These are phyloP conservation scores for Hydrophis major DNA, from an alignment of 2,797 vertebrate species.

Conservation along the genomic window DNA sequence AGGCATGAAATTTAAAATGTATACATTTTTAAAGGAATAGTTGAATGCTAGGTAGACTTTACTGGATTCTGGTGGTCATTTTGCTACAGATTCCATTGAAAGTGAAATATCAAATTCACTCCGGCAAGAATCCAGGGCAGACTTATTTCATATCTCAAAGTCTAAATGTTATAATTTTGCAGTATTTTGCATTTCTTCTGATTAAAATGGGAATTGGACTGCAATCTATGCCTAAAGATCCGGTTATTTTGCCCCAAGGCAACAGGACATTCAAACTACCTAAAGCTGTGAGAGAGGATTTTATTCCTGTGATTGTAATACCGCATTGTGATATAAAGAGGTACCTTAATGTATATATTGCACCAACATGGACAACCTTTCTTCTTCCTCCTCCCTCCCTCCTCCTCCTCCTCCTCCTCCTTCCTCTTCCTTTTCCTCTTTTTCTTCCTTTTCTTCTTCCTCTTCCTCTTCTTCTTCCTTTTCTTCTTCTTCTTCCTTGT, in stretches of 20 bases:
- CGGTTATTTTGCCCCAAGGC: not conserved
- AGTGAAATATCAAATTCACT: not conserved
- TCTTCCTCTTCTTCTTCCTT: too few relatives aligned
- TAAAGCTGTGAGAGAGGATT: not conserved
- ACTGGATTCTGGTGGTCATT: not conserved
- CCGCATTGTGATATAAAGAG: not conserved
- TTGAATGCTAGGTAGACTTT: not conserved
- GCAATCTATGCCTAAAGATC: not conserved
- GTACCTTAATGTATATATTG: not conserved
- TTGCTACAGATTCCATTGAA: not conserved
- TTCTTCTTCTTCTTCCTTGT: too few relatives aligned
- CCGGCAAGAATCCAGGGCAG: not conserved
- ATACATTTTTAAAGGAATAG: not conserved
- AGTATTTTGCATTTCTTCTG: not conserved
- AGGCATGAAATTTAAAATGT: too few relatives aligned
- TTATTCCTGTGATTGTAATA: not conserved
- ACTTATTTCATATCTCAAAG: not conserved
- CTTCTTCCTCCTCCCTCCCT: too few relatives aligned
- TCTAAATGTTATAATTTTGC: too few relatives aligned
- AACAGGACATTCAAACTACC: not conserved
- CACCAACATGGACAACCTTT: not conserved
- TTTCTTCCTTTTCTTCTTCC: too few relatives aligned
- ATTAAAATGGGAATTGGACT: not conserved
- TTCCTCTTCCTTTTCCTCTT: rapidly evolving
- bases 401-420: too few relatives aligned